phyloP scores from a whole-genome alignment of 2,888 invertebrate species.

The Apodemia mormo region DNA sequence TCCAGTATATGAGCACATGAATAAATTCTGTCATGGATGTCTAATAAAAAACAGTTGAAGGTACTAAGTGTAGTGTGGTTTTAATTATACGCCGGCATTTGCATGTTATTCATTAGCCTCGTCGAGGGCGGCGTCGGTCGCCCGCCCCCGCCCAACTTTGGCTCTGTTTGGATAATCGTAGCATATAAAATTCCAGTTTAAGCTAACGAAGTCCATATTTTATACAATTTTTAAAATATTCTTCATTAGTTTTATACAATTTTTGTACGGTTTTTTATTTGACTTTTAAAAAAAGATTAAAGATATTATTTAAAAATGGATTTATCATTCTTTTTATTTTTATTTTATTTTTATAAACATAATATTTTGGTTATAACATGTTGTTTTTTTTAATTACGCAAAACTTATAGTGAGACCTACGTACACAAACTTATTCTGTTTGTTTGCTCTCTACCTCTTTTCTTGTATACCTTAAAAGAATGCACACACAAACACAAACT shows the following conservation, averaged over 20 bases:
- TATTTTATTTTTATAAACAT: no score
- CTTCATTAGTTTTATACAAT: neutral
- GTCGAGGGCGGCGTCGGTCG: slow-evolving; percentile 44
- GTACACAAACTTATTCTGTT: no score
- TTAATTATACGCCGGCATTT: slow-evolving; percentile 70
- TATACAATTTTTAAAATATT: slow-evolving; percentile 6
- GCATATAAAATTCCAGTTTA: slow-evolving; percentile 25
- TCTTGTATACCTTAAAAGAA: no score
- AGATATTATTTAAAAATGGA: neutral
- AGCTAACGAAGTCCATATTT: slow-evolving; percentile 20
- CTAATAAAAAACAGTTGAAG: slow-evolving; percentile 30
- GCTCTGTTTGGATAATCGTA: slow-evolving; percentile 22
- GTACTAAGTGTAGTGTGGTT: slow-evolving; percentile 47
- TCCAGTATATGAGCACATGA: neutral
- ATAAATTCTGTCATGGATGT: slow-evolving; percentile 22
- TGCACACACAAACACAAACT: no score
- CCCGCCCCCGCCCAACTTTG: slow-evolving; percentile 33
- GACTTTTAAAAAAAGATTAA: neutral
- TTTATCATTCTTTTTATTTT: neutral
- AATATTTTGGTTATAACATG: no score
- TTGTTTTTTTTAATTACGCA: no score
- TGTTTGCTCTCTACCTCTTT: no score
- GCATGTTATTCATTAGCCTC: slow-evolving; percentile 73
- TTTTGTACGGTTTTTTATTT: slow-evolving; percentile 7
- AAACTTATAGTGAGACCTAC: no score